A percentile compares a stretch with the other conserved stretches of the same genome.
Evolutionary conservation across 2,888 invertebrate genomes (phyloP).

Genomic region (Ischnura elegans): DNA sequence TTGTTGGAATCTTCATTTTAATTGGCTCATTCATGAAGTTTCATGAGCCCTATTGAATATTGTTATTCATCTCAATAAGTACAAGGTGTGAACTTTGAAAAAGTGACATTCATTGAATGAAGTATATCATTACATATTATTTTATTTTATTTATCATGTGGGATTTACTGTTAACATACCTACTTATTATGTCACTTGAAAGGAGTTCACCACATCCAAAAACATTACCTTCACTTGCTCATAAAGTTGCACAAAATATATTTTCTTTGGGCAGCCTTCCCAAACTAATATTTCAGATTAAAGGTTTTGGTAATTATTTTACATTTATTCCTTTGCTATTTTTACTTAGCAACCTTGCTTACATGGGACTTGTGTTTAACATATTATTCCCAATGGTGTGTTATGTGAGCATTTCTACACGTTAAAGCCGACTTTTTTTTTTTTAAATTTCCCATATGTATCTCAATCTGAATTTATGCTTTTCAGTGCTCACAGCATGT

Average conservation of each 20-base stretch:
- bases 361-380: constrained; percentile 25
- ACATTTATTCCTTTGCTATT: constrained; percentile 21
- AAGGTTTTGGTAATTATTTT: constrained; percentile 37
- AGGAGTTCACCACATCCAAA: constrained; percentile 54
- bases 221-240: constrained; percentile 61
- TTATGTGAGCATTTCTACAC: constrained; percentile 44
- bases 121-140: constrained; percentile 58
- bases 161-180: constrained; percentile 44
- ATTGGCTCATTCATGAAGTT: constrained; percentile 48
- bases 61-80: constrained; percentile 65
- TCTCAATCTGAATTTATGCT: neutral
- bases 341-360: constrained; percentile 25
- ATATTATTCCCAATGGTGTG: constrained; percentile 51
- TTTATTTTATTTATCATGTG: constrained; percentile 68
- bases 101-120: constrained; percentile 64
- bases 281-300: constrained; percentile 19
- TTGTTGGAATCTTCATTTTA: constrained; percentile 57
- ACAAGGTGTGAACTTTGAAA: constrained; percentile 66
- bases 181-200: constrained; percentile 36
- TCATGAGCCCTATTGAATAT: constrained; percentile 60
- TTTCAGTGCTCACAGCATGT: neutral
- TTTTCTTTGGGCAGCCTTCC: constrained; percentile 46
- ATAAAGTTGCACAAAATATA: constrained; percentile 62
- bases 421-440: neutral
- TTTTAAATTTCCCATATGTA: neutral